phyloP scores from a whole-genome alignment of 2,888 invertebrate genomes.

The Catotricha subobsoleta region DNA sequence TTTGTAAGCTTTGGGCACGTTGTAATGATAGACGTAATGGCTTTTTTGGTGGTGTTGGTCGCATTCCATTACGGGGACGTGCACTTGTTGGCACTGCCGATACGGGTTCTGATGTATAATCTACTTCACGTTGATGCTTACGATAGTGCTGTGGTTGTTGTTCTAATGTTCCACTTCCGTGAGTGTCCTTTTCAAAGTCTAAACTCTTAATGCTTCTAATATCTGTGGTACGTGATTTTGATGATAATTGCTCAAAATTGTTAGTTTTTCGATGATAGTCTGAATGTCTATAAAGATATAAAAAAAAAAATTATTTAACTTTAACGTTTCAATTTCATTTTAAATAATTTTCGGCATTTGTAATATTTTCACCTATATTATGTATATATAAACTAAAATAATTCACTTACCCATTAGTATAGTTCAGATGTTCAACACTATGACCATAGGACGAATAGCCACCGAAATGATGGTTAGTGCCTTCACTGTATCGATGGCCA shows the following conservation, averaged over 20 bases:
- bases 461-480: not conserved
- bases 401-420: constrained; percentile 19
- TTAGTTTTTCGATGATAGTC: too few species aligned
- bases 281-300: too few species aligned
- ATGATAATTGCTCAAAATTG: not conserved
- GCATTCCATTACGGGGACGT: constrained; percentile 26
- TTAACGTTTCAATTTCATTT: too few species aligned
- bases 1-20: constrained; percentile 65
- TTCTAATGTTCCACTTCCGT: too few species aligned
- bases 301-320: too few species aligned
- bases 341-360: too few species aligned
- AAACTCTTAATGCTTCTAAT: constrained; percentile 48
- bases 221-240: constrained; percentile 10
- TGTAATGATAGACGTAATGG: constrained; percentile 66
- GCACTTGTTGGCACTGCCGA: constrained; percentile 21
- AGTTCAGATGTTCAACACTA: constrained; percentile 28
- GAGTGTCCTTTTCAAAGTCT: constrained; percentile 55
- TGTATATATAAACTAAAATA: too few species aligned
- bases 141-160: too few species aligned
- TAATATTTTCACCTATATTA: too few species aligned
- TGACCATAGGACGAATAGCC: constrained; percentile 19
- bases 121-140: constrained; percentile 27
- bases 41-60: constrained; percentile 72
- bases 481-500: constrained; percentile 1
- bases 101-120: constrained; percentile 42